These are phyloP conservation scores for Amphiprion percula DNA, from an alignment of 2,113 vertebrate genomes.

Conservation along the genomic window DNA sequence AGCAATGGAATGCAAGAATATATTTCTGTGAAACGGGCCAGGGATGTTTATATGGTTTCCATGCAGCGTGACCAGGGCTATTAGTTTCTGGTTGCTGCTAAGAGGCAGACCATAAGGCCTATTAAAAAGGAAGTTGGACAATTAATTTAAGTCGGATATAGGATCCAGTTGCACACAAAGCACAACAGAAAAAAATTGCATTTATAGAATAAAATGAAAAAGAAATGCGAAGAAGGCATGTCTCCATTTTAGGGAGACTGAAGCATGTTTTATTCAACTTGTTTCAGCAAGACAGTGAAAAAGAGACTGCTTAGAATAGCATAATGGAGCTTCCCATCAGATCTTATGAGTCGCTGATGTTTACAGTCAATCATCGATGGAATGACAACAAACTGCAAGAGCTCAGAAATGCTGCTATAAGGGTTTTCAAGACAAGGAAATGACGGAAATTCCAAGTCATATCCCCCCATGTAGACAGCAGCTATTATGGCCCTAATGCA, in stretches of 20 bases:
- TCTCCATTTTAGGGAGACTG: conserved; percentile 30
- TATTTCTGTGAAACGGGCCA: conserved; percentile 45
- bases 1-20: conserved; percentile 37
- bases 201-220: background rate
- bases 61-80: conserved; percentile 58
- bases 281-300: conserved; percentile 47
- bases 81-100: conserved; percentile 52
- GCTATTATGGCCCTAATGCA: conserved; percentile 2
- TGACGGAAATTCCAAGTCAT: conserved; percentile 34
- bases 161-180: conserved; percentile 44
- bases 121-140: conserved; percentile 59
- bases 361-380: conserved; percentile 59
- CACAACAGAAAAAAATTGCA: background rate
- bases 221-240: conserved; percentile 31
- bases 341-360: conserved; percentile 60
- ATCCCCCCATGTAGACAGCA: background rate
- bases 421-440: conserved; percentile 47
- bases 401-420: conserved; percentile 45
- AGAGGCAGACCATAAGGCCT: conserved; percentile 49
- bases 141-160: conserved; percentile 67
- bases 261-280: conserved; percentile 60
- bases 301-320: conserved; percentile 59
- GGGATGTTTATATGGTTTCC: conserved; percentile 68
- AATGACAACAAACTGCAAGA: conserved; percentile 57
- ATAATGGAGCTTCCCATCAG: conserved; percentile 59